Evolutionary conservation across 2,888 invertebrate species (phyloP).

Genomic region (Dilophus febrilis): DNA sequence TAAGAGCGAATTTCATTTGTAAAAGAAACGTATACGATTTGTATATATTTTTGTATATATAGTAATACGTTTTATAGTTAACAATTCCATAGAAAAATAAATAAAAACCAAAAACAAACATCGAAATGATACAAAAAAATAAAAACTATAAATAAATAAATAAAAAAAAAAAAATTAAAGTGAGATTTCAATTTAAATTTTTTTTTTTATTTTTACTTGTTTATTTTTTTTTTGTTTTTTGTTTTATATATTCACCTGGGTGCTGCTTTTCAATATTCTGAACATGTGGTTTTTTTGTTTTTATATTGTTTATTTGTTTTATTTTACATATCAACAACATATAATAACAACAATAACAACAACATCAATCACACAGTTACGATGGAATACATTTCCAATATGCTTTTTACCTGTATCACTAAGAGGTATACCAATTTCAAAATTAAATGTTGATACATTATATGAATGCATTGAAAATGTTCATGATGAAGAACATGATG

Average conservation of each 20-base stretch:
- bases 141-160: too few relatives aligned
- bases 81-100: background rate
- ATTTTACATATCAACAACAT: too few relatives aligned
- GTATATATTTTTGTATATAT: background rate
- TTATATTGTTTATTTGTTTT: too few relatives aligned
- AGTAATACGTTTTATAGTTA: too few relatives aligned
- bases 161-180: background rate
- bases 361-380: slow-evolving; percentile 21
- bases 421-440: slow-evolving; percentile 28
- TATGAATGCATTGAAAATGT: slow-evolving; percentile 28
- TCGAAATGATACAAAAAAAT: too few relatives aligned
- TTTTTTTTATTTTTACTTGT: background rate
- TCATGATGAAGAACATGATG: slow-evolving; percentile 33
- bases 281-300: slow-evolving; percentile 1
- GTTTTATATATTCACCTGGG: background rate
- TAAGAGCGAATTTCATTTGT: background rate
- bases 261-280: background rate
- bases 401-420: slow-evolving; percentile 29
- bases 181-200: background rate
- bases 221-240: background rate
- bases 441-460: slow-evolving; percentile 25
- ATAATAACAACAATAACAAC: too few relatives aligned
- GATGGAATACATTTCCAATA: slow-evolving; percentile 30
- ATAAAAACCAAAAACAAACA: background rate
- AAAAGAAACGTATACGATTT: background rate